A percentile compares a stretch with the other conserved stretches of the same genome.
These are phyloP conservation scores for Takifugu ocellatus DNA, from an alignment of 2,797 vertebrate species.

Conservation along the genomic window DNA sequence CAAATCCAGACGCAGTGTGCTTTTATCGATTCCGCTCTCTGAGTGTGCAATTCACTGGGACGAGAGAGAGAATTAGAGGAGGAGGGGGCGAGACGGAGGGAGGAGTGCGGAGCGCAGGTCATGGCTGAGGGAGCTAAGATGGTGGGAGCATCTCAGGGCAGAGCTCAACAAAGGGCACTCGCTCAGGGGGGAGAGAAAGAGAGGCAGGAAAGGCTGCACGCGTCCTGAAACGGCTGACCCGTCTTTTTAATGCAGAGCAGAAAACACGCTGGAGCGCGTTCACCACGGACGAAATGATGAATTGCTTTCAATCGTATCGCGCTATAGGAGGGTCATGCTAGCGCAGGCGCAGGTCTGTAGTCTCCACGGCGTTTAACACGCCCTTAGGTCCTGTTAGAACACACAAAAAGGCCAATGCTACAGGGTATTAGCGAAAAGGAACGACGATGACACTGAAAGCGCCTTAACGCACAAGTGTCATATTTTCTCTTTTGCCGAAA, in stretches of 20 bases:
- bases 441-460: constrained; percentile 14
- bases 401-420: constrained; percentile 44
- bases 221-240: constrained; percentile 68
- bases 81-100: constrained; percentile 38
- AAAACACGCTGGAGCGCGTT: not conserved
- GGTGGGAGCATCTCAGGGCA: constrained; percentile 75
- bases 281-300: constrained; percentile 29
- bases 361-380: constrained; percentile 45
- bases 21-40: constrained; percentile 73
- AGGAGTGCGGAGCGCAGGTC: constrained; percentile 59
- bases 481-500: constrained; percentile 14
- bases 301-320: constrained; percentile 46
- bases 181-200: constrained; percentile 53
- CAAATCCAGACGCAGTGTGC: constrained; percentile 74
- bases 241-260: constrained; percentile 49
- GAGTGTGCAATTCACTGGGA: constrained; percentile 61
- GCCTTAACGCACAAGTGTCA: constrained; percentile 17
- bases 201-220: constrained; percentile 38
- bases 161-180: constrained; percentile 72
- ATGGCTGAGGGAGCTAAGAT: constrained; percentile 78
- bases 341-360: constrained; percentile 17
- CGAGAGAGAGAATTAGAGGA: constrained; percentile 49
- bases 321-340: constrained; percentile 33
- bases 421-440: constrained; percentile 17
- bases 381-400: constrained; percentile 32